Evolutionary conservation across 53 echinoderm and acorn worm genomes (phyloP).

Genomic region (Apostichopus leukothele): DNA sequence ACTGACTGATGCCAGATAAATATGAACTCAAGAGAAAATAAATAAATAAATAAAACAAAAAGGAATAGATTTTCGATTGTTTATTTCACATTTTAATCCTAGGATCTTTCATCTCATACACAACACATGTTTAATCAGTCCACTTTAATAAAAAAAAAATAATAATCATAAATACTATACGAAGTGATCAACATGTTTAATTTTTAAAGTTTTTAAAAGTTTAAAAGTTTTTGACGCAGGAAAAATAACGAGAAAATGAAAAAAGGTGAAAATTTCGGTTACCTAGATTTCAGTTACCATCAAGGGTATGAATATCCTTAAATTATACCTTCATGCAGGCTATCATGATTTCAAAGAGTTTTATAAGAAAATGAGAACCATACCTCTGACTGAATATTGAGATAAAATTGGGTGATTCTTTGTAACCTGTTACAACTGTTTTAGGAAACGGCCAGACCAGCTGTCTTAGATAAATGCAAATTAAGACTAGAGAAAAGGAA

Average conservation of each 20-base stretch:
- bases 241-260: not conserved
- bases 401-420: too few species aligned
- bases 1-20: too few species aligned
- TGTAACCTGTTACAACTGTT: too few species aligned
- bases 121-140: not conserved
- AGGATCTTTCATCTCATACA: not conserved
- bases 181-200: not conserved
- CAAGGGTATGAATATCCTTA: slow-evolving; percentile 6
- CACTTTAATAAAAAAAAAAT: not conserved
- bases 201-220: too few species aligned
- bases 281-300: slow-evolving; percentile 21
- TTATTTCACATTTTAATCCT: not conserved
- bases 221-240: too few species aligned
- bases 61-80: not conserved
- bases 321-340: too few species aligned
- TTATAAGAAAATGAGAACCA: too few species aligned
- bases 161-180: not conserved
- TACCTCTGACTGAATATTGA: too few species aligned
- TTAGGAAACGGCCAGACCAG: not conserved
- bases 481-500: not conserved
- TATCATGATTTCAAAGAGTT: too few species aligned
- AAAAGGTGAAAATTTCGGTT: not conserved
- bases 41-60: not conserved
- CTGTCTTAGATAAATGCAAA: not conserved
- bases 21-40: too few species aligned